Percentiles rank a stretch among this genome's conserved stretches.
phyloP scores from a whole-genome alignment of 2,797 vertebrate genomes.

The Aselliscus stoliczkanus region DNA sequence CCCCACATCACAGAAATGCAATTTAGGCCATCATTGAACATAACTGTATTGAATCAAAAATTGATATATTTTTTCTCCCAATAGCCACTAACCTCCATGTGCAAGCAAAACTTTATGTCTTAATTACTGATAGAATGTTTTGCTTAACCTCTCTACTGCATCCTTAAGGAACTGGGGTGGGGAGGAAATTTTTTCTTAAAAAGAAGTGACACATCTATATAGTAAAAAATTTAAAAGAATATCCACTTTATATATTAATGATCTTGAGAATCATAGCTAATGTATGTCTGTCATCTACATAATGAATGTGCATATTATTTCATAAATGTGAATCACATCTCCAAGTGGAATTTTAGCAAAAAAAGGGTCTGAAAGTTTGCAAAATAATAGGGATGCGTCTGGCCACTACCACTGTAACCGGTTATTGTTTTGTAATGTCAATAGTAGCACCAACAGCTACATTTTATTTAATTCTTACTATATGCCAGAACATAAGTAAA shows the following conservation, averaged over 20 bases:
- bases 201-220: not conserved
- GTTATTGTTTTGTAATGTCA: not conserved
- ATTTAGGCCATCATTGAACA: not conserved
- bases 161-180: not conserved
- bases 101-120: slow-evolving; percentile 9
- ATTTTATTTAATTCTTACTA: not conserved
- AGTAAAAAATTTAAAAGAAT: not conserved
- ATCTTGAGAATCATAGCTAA: not conserved
- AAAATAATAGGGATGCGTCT: not conserved
- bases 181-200: not conserved
- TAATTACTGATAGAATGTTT: not conserved
- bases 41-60: slow-evolving; percentile 1
- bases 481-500: not conserved
- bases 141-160: not conserved
- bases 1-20: not conserved
- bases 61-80: not conserved
- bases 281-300: not conserved
- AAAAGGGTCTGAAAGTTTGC: not conserved
- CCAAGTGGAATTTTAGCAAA: not conserved
- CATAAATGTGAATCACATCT: not conserved
- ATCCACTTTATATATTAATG: not conserved
- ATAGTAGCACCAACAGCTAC: not conserved
- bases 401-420: not conserved
- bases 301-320: not conserved
- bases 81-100: not conserved